phyloP scores from a whole-genome alignment of 2,797 vertebrate species.

The Holocentrus rufus region DNA sequence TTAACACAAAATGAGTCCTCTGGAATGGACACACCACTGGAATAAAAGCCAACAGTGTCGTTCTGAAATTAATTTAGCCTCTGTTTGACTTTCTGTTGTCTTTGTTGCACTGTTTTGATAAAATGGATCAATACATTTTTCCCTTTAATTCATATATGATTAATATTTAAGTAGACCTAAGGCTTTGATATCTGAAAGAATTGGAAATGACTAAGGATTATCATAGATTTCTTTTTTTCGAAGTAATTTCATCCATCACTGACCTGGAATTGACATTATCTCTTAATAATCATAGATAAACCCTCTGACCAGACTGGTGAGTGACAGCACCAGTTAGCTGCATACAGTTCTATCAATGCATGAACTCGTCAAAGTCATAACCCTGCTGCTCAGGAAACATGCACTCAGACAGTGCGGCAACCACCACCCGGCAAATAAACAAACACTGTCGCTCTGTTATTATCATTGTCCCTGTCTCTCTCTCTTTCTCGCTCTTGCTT shows the following conservation, averaged over 20 bases:
- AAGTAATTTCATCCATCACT: conserved; percentile 52
- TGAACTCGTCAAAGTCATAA: conserved; percentile 63
- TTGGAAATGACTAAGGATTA: conserved; percentile 4
- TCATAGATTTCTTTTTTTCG: conserved; percentile 21
- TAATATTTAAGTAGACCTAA: neutral
- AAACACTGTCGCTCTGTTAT: neutral
- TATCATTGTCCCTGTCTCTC: neutral
- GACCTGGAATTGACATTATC: conserved; percentile 37
- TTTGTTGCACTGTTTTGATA: neutral
- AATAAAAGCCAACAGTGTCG: neutral
- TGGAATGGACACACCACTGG: neutral
- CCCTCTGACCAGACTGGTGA: conserved; percentile 39
- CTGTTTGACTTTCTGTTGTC: neutral
- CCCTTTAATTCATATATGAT: neutral
- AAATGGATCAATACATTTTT: neutral
- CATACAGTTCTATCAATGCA: conserved; percentile 28
- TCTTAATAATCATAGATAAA: conserved; percentile 47
- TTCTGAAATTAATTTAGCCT: conserved; percentile 10
- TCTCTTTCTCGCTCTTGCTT: neutral
- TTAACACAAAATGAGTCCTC: conserved; percentile 45
- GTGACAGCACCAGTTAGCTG: conserved; percentile 51
- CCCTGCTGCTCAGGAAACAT: conserved; percentile 19
- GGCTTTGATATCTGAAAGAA: conserved; percentile 2
- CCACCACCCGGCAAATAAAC: neutral
- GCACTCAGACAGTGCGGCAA: neutral